phyloP scores from a whole-genome alignment of 2,888 invertebrate species.

The Phyllotreta striolata region DNA sequence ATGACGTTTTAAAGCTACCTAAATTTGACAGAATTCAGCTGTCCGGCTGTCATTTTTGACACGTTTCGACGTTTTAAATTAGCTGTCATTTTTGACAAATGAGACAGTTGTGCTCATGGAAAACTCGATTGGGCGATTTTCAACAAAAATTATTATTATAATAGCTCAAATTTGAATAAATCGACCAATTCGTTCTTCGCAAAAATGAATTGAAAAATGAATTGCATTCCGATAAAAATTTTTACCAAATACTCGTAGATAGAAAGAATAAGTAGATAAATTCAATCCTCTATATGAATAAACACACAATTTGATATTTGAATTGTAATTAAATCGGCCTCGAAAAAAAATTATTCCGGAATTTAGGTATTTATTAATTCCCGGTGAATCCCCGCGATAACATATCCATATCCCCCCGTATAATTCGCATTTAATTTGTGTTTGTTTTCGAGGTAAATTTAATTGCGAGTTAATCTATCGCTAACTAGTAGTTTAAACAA shows the following conservation, averaged over 20 bases:
- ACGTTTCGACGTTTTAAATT: slow-evolving; percentile 13
- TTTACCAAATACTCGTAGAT: too few species aligned
- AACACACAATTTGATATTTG: neutral
- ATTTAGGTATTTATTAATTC: too few species aligned
- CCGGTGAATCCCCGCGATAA: too few species aligned
- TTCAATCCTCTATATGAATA: slow-evolving; percentile 19
- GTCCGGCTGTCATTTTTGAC: too few species aligned
- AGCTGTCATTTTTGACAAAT: slow-evolving; percentile 8
- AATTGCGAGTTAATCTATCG: slow-evolving; percentile 10
- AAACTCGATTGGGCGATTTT: slow-evolving; percentile 11
- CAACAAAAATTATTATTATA: slow-evolving; percentile 23
- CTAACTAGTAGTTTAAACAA: slow-evolving; percentile 21
- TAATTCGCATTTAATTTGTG: neutral
- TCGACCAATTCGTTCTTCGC: slow-evolving; percentile 11
- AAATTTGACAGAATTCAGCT: too few species aligned
- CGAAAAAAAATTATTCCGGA: too few species aligned
- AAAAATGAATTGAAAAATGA: slow-evolving; percentile 6
- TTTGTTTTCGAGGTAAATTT: slow-evolving; percentile 3
- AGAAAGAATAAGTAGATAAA: slow-evolving; percentile 25
- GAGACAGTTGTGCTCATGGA: slow-evolving; percentile 10
- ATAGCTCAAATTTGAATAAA: slow-evolving; percentile 25
- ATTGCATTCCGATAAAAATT: slow-evolving; percentile 9
- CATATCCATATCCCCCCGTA: neutral
- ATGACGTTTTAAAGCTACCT: too few species aligned
- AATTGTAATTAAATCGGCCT: slow-evolving; percentile 13